Evolutionary conservation across 2,888 invertebrate species (phyloP), one percentile per base, ranked within the genome.

Genomic region (Drosophila testacea): DNA sequence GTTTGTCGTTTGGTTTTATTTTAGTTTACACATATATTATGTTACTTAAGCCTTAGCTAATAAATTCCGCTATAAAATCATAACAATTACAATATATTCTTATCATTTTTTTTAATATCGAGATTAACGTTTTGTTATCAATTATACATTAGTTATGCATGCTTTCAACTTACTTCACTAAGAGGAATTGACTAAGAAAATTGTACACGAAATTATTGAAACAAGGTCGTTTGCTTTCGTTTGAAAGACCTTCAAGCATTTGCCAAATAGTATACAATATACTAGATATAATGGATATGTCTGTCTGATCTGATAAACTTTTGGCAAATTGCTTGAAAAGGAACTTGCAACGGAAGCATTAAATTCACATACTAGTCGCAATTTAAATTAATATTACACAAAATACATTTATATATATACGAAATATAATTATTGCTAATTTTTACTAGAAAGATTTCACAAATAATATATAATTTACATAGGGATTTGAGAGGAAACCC

Each of bases 31-130:
- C 11, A 60, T 50, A 62, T 4, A 22, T 1, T 22, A 3, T 22
- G 3, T 22, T 16, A 16, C 72, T 56, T 30, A 66, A 32, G 46
- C 41, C 86, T 85, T 78, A 71, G 73, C 79, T 86, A 67, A 83
- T 83, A 83, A 83, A 83, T 83, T 83, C 81, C 63, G 75, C 83
- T 86, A 86, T 72, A 81, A 83, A 86, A 72, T 47, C 48, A 74
- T 73, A 74, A 70, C 22, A 54, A 62, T n/a, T 69, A 77, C 56
- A 73, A 56, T 52, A 22, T 67, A 48, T 38, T 32, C 34, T 50
- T 44, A 55, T 22, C 16, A 34, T n/a, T 36, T 39, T 44, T 22
- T 73, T 48, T 50, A 77, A 77, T 73, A 85, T 81, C 79, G 86
- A 86, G 83, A 81, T 86, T 83, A 71, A 72, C 39, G 41, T 65